phyloP scores from a whole-genome alignment of 2,113 vertebrate genomes.

The Numida meleagris region DNA sequence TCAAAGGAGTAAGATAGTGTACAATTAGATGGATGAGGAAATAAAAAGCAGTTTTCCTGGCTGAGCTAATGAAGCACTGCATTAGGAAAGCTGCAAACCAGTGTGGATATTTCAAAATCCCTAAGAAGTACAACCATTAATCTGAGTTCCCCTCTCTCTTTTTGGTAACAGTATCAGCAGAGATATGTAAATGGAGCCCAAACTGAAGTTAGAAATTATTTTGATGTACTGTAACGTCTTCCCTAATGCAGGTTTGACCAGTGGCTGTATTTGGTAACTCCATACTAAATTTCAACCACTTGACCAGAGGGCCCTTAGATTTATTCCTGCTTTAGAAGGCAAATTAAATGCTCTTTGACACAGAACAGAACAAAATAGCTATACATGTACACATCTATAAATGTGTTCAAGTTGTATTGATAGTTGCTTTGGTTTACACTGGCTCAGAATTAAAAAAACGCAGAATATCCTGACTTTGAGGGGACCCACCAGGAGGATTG shows the following conservation, averaged over 20 bases:
- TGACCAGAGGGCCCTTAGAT: neutral
- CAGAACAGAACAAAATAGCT: neutral
- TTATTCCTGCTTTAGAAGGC: neutral
- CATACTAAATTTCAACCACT: neutral
- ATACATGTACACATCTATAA: neutral
- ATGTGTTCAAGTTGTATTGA: accelerated
- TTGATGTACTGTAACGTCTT: neutral
- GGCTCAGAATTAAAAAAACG: neutral
- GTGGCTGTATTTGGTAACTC: neutral
- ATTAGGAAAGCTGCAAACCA: neutral
- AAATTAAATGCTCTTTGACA: neutral
- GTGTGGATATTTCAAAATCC: neutral
- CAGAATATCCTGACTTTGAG: neutral
- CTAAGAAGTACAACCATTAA: neutral
- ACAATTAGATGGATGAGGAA: neutral
- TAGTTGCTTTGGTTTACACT: neutral
- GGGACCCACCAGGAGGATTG: too few species aligned
- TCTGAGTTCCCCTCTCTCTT: neutral
- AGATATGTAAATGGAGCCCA: neutral
- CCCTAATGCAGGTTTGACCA: neutral
- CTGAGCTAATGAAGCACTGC: neutral
- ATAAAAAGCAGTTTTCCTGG: neutral
- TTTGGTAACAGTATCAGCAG: neutral
- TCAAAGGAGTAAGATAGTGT: neutral
- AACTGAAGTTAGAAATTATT: neutral